Base-by-base conservation (phyloP, 2,113 vertebrate genomes). In the Syngnathus floridae region DNA sequence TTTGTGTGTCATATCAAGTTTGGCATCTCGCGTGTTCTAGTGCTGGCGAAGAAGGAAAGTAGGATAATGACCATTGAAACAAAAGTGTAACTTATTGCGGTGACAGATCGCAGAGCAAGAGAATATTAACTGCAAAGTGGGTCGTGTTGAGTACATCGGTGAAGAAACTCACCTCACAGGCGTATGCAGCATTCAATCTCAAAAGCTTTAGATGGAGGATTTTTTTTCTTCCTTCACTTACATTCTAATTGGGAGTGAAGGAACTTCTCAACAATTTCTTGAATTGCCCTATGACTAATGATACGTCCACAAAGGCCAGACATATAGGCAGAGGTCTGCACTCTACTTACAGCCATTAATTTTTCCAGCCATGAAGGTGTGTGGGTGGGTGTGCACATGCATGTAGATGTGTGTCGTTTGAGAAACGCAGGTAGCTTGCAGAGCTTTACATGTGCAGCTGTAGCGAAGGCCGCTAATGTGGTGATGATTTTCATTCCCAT, bases 401-500 rank as follows among this genome's bases (percentile, higher is more conserved):
- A 22, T 70, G 64, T n/a, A 1, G 7, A 73, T 82, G 75, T 40
- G 51, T 69, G 70, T 70, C 65, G 56, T 77, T 45, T 72, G 74
- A 66, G 70, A 77, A 71, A 45, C 62, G 21, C 17, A 64, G 67
- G 74, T 43, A 60, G 59, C 62, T 68, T 43, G 51, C 61, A 1
- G 66, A 82, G 72, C 75, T 11, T 41, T 72, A 74, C 70, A 76
- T 81, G 68, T 87, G 79, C 85, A 89, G 87, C 86, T 90, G 87
- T 81, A 86, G 52, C 38, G 67, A 71, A 60, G 76, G 65, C 46
- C 66, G 77, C 74, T 87, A 88, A 89, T 83, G 81, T 67, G 66
- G 83, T 77, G 81, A 89, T 88, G 78, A 86, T 82, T 82, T 79
- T 66, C 73, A 81, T 79, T 82, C 78, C 76, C 79, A 82, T 69